Percentiles rank a stretch among this genome's conserved stretches.
These are phyloP conservation scores for Prochilodus magdalenae DNA, from an alignment of 2,113 vertebrate genomes.

Conservation along the genomic window DNA sequence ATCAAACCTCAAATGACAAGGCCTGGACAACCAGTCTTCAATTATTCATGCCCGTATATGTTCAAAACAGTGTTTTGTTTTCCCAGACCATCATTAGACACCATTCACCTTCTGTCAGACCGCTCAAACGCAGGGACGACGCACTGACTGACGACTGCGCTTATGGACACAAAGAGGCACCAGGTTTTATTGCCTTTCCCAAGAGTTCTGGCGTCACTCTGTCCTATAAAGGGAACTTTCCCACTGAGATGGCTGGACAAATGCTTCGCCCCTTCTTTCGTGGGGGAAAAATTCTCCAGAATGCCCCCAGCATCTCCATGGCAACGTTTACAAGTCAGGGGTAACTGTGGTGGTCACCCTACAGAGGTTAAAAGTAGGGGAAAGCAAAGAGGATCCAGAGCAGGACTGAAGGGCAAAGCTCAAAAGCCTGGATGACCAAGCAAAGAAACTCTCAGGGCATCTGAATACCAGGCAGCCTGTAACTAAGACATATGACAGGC, in stretches of 20 bases:
- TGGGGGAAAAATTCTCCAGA: constrained; percentile 68
- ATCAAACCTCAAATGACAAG: background rate
- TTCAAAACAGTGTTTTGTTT: background rate
- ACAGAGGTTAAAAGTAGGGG: constrained; percentile 53
- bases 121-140: constrained; percentile 11
- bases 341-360: constrained; percentile 58
- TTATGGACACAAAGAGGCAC: constrained; percentile 72
- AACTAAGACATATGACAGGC: background rate
- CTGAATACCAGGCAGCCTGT: constrained; percentile 42
- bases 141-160: constrained; percentile 68
- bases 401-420: constrained; percentile 48
- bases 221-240: constrained; percentile 75
- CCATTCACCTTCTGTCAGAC: constrained; percentile 12
- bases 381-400: constrained; percentile 50
- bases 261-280: constrained; percentile 65
- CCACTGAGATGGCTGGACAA: constrained; percentile 69
- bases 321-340: constrained; percentile 67
- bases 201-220: constrained; percentile 77
- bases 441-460: constrained; percentile 40
- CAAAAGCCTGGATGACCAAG: constrained; percentile 30
- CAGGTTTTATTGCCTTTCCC: constrained; percentile 78
- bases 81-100: background rate
- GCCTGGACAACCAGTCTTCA: background rate
- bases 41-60: background rate
- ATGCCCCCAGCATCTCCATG: constrained; percentile 72